A percentile compares a stretch with the other conserved stretches of the same genome.
These are phyloP conservation scores for Branchipolynoe longqiensis DNA, from an alignment of 2,888 invertebrate species.

Conservation along the genomic window DNA sequence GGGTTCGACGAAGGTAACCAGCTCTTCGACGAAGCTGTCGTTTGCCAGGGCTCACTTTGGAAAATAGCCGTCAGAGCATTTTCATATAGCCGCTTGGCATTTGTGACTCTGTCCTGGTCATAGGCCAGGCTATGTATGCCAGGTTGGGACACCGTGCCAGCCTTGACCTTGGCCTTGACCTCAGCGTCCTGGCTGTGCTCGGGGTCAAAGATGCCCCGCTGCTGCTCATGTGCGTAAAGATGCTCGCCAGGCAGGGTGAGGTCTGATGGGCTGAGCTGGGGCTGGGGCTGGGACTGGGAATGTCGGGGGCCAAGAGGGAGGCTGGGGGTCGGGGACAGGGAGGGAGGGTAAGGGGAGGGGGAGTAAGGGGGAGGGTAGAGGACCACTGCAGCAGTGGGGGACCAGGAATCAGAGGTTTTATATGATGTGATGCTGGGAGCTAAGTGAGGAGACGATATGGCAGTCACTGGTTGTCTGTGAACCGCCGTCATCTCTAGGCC, in stretches of 20 bases:
- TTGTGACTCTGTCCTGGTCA: slow-evolving; percentile 10
- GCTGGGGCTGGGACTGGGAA: not conserved
- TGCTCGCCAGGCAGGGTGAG: not conserved
- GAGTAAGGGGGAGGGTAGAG: not conserved
- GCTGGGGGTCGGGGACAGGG: not conserved
- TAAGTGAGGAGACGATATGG: not conserved
- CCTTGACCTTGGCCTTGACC: not conserved
- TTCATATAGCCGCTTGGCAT: slow-evolving; percentile 31
- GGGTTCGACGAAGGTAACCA: too few species aligned
- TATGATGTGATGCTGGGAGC: not conserved
- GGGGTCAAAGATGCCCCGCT: too few species aligned
- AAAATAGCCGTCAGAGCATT: slow-evolving; percentile 27
- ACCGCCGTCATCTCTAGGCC: slow-evolving; percentile 17
- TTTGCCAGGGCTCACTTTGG: slow-evolving; percentile 22
- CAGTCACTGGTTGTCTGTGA: not conserved
- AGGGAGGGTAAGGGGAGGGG: slow-evolving; percentile 18
- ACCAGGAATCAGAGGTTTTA: slow-evolving; percentile 17
- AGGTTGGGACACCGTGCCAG: not conserved
- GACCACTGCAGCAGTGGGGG: not conserved
- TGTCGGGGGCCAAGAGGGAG: not conserved
- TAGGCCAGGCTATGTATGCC: not conserved
- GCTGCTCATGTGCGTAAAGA: not conserved
- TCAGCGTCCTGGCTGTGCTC: not conserved
- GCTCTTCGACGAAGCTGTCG: not conserved
- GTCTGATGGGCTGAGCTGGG: not conserved